phyloP scores from a whole-genome alignment of 2,888 invertebrate species.

The Anoplius nigerrimus region DNA sequence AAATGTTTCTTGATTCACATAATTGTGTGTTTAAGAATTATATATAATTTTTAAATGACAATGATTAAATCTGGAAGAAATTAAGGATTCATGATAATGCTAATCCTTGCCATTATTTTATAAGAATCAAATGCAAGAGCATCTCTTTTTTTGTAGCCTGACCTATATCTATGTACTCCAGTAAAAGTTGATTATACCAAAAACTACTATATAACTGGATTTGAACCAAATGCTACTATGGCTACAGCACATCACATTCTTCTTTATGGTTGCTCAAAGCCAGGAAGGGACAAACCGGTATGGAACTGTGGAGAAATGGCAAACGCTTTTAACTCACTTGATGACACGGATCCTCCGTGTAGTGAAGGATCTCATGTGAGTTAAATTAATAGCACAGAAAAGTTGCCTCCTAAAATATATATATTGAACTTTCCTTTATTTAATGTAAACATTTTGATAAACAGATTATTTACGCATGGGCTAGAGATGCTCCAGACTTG shows the following conservation, averaged over 20 bases:
- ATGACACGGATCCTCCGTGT: constrained; percentile 82
- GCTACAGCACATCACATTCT: constrained; percentile 95
- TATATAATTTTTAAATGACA: not conserved
- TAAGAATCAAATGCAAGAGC: not conserved
- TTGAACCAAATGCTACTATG: constrained; percentile 94
- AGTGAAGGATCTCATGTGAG: constrained; percentile 82
- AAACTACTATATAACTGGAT: constrained; percentile 92
- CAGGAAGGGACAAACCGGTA: constrained; percentile 83
- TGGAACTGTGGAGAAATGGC: constrained; percentile 98
- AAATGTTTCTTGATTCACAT: not conserved
- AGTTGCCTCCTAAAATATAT: not conserved
- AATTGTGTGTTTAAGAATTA: not conserved
- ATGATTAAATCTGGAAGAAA: too few species aligned
- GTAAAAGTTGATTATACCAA: constrained; percentile 86
- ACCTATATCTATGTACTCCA: constrained; percentile 93
- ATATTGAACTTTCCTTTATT: not conserved
- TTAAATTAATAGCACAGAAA: not conserved
- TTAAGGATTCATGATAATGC: not conserved
- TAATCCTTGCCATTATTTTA: not conserved
- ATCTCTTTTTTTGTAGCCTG: constrained; percentile 80
- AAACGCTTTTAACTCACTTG: constrained; percentile 68
- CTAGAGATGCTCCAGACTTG: constrained; percentile 90
- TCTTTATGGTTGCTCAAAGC: constrained; percentile 90
- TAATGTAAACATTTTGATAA: not conserved
- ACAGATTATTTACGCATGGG: constrained; percentile 96